A percentile compares a stretch with the other conserved stretches of the same genome.
phyloP scores from a whole-genome alignment of 2,797 vertebrate species.

The Scarus forsteni region DNA sequence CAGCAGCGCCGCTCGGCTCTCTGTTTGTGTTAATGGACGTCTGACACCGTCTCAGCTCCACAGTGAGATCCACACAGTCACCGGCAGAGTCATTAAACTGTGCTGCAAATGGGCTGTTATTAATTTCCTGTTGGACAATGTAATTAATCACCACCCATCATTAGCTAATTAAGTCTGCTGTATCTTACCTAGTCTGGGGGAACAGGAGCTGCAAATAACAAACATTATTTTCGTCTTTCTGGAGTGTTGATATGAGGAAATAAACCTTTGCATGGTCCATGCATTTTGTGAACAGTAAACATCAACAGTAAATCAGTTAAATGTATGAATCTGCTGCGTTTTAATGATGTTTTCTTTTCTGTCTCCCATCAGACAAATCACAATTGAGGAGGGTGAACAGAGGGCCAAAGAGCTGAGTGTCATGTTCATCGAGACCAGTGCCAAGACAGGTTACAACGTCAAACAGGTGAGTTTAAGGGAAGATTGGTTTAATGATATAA shows the following conservation, averaged over 20 bases:
- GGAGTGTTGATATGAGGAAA: conserved; percentile 10
- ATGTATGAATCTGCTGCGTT: conserved; percentile 7
- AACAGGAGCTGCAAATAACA: conserved; percentile 33
- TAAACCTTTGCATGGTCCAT: not conserved
- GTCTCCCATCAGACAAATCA: conserved; percentile 88
- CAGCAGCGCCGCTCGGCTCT: conserved; percentile 33
- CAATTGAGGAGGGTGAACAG: conserved; percentile 93
- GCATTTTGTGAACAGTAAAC: no score
- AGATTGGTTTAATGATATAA: no score
- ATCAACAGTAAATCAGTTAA: not conserved
- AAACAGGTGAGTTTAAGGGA: conserved; percentile 86
- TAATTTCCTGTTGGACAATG: conserved; percentile 63
- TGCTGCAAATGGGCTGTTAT: conserved; percentile 69
- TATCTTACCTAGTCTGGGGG: conserved; percentile 13
- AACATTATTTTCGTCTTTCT: conserved; percentile 19
- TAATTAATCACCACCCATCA: conserved; percentile 67
- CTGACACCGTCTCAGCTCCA: conserved; percentile 47
- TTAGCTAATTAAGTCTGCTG: conserved; percentile 64
- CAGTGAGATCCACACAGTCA: conserved; percentile 45
- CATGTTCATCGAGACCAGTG: conserved; percentile 96
- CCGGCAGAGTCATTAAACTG: conserved; percentile 61
- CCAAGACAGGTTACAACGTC: conserved; percentile 94
- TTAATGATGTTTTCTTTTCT: not conserved
- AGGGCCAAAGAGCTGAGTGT: conserved; percentile 93
- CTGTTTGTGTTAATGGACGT: conserved; percentile 39